Conservation (phyloP, 2,888 invertebrate species). For the Sepioteuthis lessoniana region DNA sequence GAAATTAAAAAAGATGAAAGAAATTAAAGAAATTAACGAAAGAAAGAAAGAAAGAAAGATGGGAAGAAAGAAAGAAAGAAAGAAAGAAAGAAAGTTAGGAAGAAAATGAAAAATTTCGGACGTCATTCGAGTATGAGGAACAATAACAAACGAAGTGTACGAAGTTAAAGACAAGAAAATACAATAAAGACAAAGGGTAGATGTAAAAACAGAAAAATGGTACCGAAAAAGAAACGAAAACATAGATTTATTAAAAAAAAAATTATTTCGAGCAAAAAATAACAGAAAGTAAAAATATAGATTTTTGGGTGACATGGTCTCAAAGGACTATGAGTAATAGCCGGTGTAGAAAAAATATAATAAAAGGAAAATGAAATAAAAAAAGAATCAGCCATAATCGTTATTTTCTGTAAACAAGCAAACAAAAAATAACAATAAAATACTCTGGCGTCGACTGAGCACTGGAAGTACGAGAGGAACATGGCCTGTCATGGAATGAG, state of each 20-base stretch:
- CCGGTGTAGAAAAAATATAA: background rate
- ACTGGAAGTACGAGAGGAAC: background rate
- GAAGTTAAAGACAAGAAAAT: background rate
- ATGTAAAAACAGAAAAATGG: too few species aligned
- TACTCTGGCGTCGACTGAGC: background rate
- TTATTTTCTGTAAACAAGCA: background rate
- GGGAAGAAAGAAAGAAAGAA: too few species aligned
- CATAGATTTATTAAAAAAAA: background rate
- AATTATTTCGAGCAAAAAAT: conserved; percentile 33
- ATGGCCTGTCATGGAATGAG: background rate
- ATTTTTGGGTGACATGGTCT: conserved; percentile 11
- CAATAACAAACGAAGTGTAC: background rate
- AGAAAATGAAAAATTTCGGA: too few species aligned
- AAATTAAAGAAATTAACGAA: too few species aligned
- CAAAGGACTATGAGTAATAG: background rate
- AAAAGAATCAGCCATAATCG: background rate
- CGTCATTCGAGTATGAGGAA: background rate
- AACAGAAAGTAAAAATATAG: conserved; percentile 21
- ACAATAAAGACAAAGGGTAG: too few species aligned
- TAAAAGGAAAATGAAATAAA: background rate
- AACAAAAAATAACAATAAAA: background rate
- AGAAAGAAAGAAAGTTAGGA: too few species aligned
- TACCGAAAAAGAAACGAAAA: too few species aligned
- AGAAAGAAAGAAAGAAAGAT: too few species aligned
- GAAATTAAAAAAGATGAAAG: too few species aligned